phyloP scores from a whole-genome alignment of 30 jellyfish, hydroid and myxozoan species.

The Clytia hemisphaerica region DNA sequence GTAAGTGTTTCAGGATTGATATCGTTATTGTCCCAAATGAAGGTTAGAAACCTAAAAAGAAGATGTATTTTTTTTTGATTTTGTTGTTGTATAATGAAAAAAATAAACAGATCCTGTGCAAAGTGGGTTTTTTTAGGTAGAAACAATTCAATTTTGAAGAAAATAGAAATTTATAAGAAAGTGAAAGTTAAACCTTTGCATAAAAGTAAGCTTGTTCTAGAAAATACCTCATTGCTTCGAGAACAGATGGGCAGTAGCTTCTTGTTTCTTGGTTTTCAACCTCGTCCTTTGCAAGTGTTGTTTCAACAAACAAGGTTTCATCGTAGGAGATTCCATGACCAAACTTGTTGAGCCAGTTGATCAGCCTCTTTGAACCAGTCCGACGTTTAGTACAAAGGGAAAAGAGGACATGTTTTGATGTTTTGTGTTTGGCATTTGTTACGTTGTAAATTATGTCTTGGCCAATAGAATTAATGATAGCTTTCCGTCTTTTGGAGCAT shows the following conservation, averaged over 20 bases:
- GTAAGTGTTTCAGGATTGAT: conserved; percentile 18
- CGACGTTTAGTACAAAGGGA: conserved; percentile 17
- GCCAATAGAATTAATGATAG: conserved; percentile 12
- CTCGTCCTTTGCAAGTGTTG: conserved; percentile 6
- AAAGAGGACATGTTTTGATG: conserved; percentile 13
- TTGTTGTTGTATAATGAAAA: no score
- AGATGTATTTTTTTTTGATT: not conserved
- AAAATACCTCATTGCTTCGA: no score
- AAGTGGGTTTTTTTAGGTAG: no score
- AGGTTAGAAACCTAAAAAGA: conserved; percentile 4
- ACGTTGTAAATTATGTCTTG: conserved; percentile 21
- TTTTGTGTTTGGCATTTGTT: not conserved
- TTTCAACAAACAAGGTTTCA: conserved; percentile 11
- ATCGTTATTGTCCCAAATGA: conserved; percentile 23
- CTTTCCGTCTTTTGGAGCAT: no score
- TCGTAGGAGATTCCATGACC: conserved; percentile 36
- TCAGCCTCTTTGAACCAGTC: conserved; percentile 30
- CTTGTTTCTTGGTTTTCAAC: no score
- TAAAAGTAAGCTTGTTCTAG: no score
- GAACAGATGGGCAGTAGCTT: no score
- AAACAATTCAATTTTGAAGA: no score
- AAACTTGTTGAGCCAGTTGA: conserved; percentile 10
- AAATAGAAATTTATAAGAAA: no score
- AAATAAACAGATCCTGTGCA: no score
- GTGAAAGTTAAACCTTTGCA: no score